These are phyloP conservation scores for Lagorchestes hirsutus DNA, from an alignment of 2,797 vertebrate genomes.

Conservation along the genomic window DNA sequence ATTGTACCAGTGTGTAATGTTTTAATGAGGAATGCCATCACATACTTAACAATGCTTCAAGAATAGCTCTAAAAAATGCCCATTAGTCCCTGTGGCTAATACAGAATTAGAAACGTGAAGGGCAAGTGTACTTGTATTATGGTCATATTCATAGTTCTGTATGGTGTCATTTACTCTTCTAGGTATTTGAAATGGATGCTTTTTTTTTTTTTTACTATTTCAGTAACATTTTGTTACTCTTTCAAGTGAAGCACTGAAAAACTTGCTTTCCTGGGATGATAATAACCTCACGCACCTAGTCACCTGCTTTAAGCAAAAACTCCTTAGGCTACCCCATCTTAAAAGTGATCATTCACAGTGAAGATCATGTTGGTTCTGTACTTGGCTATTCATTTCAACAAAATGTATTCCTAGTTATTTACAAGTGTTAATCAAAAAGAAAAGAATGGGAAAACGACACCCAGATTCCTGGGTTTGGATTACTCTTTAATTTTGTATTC, in stretches of 20 bases:
- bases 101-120: slow-evolving; percentile 63
- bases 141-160: slow-evolving; percentile 52
- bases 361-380: slow-evolving; percentile 21
- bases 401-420: background rate
- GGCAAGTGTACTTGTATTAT: slow-evolving; percentile 65
- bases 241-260: slow-evolving; percentile 66
- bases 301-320: slow-evolving; percentile 6
- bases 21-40: slow-evolving; percentile 33
- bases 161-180: slow-evolving; percentile 33
- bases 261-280: slow-evolving; percentile 57
- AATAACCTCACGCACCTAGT: background rate
- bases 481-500: background rate
- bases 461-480: background rate
- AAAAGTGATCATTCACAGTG: slow-evolving; percentile 2
- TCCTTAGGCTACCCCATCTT: slow-evolving; percentile 22
- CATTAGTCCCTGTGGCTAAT: slow-evolving; percentile 66
- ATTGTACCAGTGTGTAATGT: background rate
- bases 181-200: slow-evolving; percentile 9
- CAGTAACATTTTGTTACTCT: slow-evolving; percentile 47
- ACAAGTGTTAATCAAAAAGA: slow-evolving; percentile 27
- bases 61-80: slow-evolving; percentile 42
- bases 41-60: slow-evolving; percentile 55
- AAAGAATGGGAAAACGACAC: background rate
- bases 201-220: background rate
- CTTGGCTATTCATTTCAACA: slow-evolving; percentile 55